phyloP scores from a whole-genome alignment of 2,888 invertebrate species.

The Anthophora plumipes region DNA sequence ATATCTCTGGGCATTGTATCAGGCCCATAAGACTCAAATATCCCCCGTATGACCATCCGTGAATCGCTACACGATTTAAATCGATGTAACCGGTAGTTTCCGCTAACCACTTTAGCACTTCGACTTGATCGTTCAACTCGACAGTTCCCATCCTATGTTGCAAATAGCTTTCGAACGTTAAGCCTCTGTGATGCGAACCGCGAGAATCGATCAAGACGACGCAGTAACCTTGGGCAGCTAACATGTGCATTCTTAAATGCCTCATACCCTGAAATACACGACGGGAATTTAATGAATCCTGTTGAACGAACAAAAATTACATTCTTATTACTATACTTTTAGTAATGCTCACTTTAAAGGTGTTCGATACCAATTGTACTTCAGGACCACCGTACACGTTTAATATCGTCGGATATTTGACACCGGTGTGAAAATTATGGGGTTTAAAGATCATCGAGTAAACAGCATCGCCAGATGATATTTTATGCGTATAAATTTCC shows the following conservation, averaged over 20 bases:
- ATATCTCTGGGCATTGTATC: conserved; percentile 95
- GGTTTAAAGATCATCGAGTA: conserved; percentile 97
- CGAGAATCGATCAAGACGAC: conserved; percentile 98
- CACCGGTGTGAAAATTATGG: conserved; percentile 88
- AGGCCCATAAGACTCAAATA: conserved; percentile 98
- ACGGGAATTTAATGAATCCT: background rate
- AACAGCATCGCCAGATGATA: conserved; percentile 89
- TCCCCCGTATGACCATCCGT: conserved; percentile 99
- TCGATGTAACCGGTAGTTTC: conserved; percentile 95
- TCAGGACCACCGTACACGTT: conserved; percentile 99
- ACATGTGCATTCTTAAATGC: conserved; percentile 96
- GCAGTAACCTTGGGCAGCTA: conserved; percentile 97
- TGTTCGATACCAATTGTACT: conserved; percentile 98
- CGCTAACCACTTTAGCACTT: conserved; percentile 94
- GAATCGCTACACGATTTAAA: conserved; percentile 95
- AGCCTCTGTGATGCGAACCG: conserved; percentile 97
- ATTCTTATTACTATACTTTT: background rate
- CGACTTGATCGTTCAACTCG: conserved; percentile 97
- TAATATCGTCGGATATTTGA: conserved; percentile 95
- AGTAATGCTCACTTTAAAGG: conserved; percentile 90
- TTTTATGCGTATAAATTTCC: conserved; percentile 89
- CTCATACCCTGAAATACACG: conserved; percentile 90
- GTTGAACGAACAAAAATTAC: background rate
- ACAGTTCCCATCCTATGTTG: conserved; percentile 96
- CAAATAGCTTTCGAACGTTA: conserved; percentile 96